Conservation (phyloP, 2,888 invertebrate genomes). For the Zaprionus lineosus region DNA sequence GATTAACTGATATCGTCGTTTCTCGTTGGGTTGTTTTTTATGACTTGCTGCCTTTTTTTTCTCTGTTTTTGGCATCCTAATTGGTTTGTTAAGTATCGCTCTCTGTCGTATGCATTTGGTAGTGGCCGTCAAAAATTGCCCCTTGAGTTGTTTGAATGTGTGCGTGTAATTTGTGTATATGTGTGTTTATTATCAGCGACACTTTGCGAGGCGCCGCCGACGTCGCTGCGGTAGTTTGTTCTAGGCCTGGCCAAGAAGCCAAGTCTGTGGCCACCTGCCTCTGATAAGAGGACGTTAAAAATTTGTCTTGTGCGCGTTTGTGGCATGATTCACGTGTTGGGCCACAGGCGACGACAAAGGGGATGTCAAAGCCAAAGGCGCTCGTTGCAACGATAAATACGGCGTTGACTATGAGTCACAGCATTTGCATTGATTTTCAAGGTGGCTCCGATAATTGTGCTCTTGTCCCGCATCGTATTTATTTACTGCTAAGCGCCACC, state of each 20-base stretch:
- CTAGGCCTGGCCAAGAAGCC: slow-evolving; percentile 44
- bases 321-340: slow-evolving; percentile 60
- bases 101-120: slow-evolving; percentile 14
- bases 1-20: slow-evolving; percentile 55
- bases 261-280: slow-evolving; percentile 38
- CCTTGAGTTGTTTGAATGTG: slow-evolving; percentile 34
- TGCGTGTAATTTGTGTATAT: slow-evolving; percentile 12
- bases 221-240: slow-evolving; percentile 46
- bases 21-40: slow-evolving; percentile 51
- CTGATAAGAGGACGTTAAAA: slow-evolving; percentile 55
- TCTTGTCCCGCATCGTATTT: slow-evolving; percentile 35
- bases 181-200: slow-evolving; percentile 53
- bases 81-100: slow-evolving; percentile 73
- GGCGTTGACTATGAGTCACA: slow-evolving; percentile 56
- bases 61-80: slow-evolving; percentile 67
- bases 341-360: slow-evolving; percentile 45
- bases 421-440: slow-evolving; percentile 36
- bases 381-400: too few relatives aligned
- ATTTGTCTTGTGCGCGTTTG: slow-evolving; percentile 51
- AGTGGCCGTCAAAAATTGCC: slow-evolving; percentile 43
- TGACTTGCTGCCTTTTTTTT: slow-evolving; percentile 58
- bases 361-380: neutral
- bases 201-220: slow-evolving; percentile 60
- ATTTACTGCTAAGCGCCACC: slow-evolving; percentile 42
- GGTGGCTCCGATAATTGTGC: slow-evolving; percentile 59